Percentiles rank a stretch among this genome's conserved stretches.
These are phyloP conservation scores for Caenorhabditis zanzibari DNA, from an alignment of 2,888 invertebrate genomes.

Conservation along the genomic window DNA sequence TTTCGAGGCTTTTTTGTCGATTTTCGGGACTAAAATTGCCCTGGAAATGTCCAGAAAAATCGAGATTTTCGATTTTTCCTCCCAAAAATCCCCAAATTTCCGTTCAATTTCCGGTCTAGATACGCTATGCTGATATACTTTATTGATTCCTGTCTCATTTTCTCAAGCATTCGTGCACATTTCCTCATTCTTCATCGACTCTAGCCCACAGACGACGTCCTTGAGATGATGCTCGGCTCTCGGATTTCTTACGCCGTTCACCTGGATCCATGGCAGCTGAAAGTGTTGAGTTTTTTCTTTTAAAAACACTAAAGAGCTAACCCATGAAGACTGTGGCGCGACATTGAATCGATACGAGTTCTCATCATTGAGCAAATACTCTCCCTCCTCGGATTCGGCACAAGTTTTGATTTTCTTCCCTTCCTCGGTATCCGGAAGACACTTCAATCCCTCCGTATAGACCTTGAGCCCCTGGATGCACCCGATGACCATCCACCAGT, in stretches of 20 bases:
- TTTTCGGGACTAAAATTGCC: too few species aligned
- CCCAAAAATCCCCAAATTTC: not conserved
- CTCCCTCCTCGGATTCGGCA: slow-evolving; percentile 51
- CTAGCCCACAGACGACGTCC: slow-evolving; percentile 25
- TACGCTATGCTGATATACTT: too few species aligned
- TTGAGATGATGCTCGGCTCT: slow-evolving; percentile 38
- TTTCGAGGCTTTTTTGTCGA: too few species aligned
- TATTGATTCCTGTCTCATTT: too few species aligned
- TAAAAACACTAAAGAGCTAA: not conserved
- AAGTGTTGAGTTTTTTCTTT: slow-evolving; percentile 3
- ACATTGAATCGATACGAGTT: slow-evolving; percentile 40
- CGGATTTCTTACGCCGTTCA: slow-evolving; percentile 34
- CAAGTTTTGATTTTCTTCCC: slow-evolving; percentile 36
- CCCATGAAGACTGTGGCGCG: slow-evolving; percentile 45
- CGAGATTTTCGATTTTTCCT: slow-evolving; percentile 3
- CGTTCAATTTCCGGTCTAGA: not conserved
- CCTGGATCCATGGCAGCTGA: slow-evolving; percentile 60
- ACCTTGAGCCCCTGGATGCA: slow-evolving; percentile 43
- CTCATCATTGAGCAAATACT: slow-evolving; percentile 46
- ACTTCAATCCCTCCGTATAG: not conserved
- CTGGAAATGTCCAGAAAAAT: too few species aligned
- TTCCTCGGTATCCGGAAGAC: slow-evolving; percentile 25
- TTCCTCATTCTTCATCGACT: slow-evolving; percentile 37
- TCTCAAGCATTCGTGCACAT: slow-evolving; percentile 2
- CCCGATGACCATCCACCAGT: slow-evolving; percentile 31